Evolutionary conservation across 2,888 invertebrate species (phyloP).

Genomic region (Drosophila formosana): DNA sequence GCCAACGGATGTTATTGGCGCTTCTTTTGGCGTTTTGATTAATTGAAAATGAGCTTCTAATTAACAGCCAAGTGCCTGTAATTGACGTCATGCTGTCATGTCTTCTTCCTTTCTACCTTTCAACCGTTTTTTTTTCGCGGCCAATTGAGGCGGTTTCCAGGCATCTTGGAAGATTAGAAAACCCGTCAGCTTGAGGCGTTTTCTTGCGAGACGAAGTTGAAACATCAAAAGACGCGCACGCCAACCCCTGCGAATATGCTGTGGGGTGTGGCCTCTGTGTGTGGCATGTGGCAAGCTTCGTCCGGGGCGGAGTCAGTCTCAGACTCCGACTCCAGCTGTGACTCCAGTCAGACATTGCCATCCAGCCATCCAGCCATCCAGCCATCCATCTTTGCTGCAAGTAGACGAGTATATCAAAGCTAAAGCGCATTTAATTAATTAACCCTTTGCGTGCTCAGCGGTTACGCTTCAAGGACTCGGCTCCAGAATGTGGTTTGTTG

Average conservation of each 20-base stretch:
- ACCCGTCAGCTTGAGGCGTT: slow-evolving; percentile 51
- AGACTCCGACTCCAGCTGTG: slow-evolving; percentile 30
- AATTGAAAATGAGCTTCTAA: slow-evolving; percentile 78
- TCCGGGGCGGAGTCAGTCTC: slow-evolving; percentile 47
- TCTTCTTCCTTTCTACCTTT: slow-evolving; percentile 2
- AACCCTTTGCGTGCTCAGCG: slow-evolving; percentile 80
- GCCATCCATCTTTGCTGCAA: not conserved
- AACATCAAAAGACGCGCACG: slow-evolving; percentile 68
- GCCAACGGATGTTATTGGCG: slow-evolving; percentile 45
- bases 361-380: not conserved
- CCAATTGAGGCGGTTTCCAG: slow-evolving; percentile 48
- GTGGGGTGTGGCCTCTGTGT: slow-evolving; percentile 25
- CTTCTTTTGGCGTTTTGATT: slow-evolving; percentile 63
- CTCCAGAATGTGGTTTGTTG: slow-evolving; percentile 19
- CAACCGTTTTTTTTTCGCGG: slow-evolving; percentile 24
- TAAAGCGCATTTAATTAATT: slow-evolving; percentile 79
- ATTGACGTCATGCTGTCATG: slow-evolving; percentile 36
- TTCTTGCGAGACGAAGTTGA: slow-evolving; percentile 33
- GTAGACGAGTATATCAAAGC: slow-evolving; percentile 26
- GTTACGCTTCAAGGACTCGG: slow-evolving; percentile 67
- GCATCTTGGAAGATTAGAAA: slow-evolving; percentile 11
- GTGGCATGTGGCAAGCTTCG: slow-evolving; percentile 38
- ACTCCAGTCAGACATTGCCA: not conserved
- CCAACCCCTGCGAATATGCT: slow-evolving; percentile 1
- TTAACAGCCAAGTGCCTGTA: slow-evolving; percentile 57